Base-by-base conservation (phyloP, 2,888 invertebrate genomes). In the Dynastes grantii region DNA sequence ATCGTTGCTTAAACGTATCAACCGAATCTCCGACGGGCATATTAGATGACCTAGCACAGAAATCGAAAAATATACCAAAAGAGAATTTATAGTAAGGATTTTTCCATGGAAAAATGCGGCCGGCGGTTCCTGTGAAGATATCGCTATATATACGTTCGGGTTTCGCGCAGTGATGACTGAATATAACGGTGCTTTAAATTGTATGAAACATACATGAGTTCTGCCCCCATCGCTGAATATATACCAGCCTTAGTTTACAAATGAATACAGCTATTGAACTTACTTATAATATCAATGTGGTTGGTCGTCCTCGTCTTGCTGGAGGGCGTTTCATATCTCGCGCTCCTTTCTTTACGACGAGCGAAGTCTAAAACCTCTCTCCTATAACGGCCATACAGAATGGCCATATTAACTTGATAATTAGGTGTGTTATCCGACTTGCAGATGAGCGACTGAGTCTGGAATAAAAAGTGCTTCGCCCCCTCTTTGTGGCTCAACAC, bases 331-430 rank as follows among this genome's bases (percentile, higher is more conserved):
- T 83, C 85, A 83, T 83, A 80, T 82, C 67, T 82, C 83, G 84
- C 82, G 84, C 85, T 84, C 86, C 87, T 87, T 89, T 88, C 88
- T 88, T 87, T 88, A 88, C 88, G 87, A 85, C 87, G 86, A 86
- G 85, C 88, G 87, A 87, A 89, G 88, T 89, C 87, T 87, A 88
- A 77, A 88, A 88, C 89, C 90, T 89, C 90, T 90, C 88, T 88
- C 88, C 88, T 87, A 86, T 88, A 86, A 75, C 88, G 88, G 87
- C 91, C 91, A 92, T 92, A 92, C 92, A 91, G 92, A 92, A 93
- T 93, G 92, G 92, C 94, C 94, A 93, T 94, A 94, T 94, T 94
- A 94, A 94, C 94, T 95, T 94, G 94, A 94, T 95, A 95, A 95
- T 95, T 95, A 95, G 94, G 93, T 93, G 92, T 93, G 94, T 94